Base-by-base conservation (phyloP, 2,797 vertebrate genomes). In the Rhinoraja longicauda region DNA sequence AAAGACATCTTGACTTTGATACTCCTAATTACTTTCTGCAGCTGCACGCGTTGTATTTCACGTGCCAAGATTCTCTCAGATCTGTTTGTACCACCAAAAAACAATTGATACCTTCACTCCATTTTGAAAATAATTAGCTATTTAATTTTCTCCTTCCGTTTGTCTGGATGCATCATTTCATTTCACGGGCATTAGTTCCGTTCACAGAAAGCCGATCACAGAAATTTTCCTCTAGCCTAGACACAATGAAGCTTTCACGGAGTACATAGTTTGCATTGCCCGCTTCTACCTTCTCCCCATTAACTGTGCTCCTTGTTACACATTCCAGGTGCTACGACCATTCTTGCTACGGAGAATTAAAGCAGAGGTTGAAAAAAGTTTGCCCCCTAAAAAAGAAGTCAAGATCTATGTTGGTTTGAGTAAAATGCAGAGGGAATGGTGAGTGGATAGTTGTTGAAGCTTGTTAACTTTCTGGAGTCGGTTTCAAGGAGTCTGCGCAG, bases 391-490 rank as follows among this genome's bases (percentile, higher is more conserved):
- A 95, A 97, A 97, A 90, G 97, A 97, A 95, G 96, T 97, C 57
- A 97, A 97, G 95, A 97, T 97, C 94, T 97, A 97, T 93, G 95
- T 97, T 94, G 97, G 97, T 59, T 95, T 97, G 70, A 97, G 97
- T 94, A 97, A 97, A 95, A 97, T 97, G 97, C 97, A 97, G 79
- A 95, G 97, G 93, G 97, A 97, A 95, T 97, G 97, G 97, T 97
- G 93, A 96, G 96, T 93, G 26, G 64, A 45, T n/a, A 53, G 53
- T 17, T 88, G 17, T 36, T 88, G 62, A 67, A 67, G 29, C 84
- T 36, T 67, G 15, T 64, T 36, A 88, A 36, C 17, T 67, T 88
- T 21, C 59, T 36, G 7, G 62, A n/a, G 15, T 19, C 15, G 32
- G 84, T 88, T 32, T 86, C 32, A 7, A 36, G n/a, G n/a, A 67